A percentile compares a stretch with the other conserved stretches of the same genome.
These are phyloP conservation scores for Drosophila willistoni DNA, from an alignment of 1,140 invertebrate genomes.

Conservation along the genomic window DNA sequence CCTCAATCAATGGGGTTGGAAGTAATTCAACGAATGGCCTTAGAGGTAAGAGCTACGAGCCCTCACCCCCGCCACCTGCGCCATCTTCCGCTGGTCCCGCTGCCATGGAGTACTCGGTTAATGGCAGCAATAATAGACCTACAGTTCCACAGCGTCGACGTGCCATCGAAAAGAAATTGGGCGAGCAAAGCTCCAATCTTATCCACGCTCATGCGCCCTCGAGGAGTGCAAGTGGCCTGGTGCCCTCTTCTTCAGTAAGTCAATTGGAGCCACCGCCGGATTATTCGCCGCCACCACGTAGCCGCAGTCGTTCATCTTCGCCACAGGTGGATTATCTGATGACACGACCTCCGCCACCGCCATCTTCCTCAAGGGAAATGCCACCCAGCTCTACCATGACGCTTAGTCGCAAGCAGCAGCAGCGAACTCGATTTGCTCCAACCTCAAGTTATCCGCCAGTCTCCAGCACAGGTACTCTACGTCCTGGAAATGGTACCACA, in stretches of 20 bases:
- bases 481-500: slow-evolving; percentile 44
- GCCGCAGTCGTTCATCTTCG: slow-evolving; percentile 83
- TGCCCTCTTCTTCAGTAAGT: neutral
- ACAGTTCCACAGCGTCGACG: slow-evolving; percentile 86
- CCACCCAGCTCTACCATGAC: slow-evolving; percentile 67
- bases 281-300: slow-evolving; percentile 87
- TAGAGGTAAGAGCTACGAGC: slow-evolving; percentile 53
- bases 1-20: slow-evolving; percentile 18
- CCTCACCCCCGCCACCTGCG: slow-evolving; percentile 7
- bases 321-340: slow-evolving; percentile 70
- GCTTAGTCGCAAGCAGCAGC: slow-evolving; percentile 85
- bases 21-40: slow-evolving; percentile 37
- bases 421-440: slow-evolving; percentile 87
- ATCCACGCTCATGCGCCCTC: slow-evolving; percentile 1
- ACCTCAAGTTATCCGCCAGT: slow-evolving; percentile 82
- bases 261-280: slow-evolving; percentile 87
- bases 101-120: slow-evolving; percentile 37
- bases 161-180: slow-evolving; percentile 81
- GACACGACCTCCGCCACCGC: slow-evolving; percentile 16
- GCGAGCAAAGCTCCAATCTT: slow-evolving; percentile 41
- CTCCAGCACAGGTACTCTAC: slow-evolving; percentile 59
- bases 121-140: slow-evolving; percentile 71
- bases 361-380: neutral
- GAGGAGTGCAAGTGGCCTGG: slow-evolving; percentile 21
- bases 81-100: neutral